Evolutionary conservation across 2,888 invertebrate species (phyloP).

Genomic region (Cephonodes hylas): DNA sequence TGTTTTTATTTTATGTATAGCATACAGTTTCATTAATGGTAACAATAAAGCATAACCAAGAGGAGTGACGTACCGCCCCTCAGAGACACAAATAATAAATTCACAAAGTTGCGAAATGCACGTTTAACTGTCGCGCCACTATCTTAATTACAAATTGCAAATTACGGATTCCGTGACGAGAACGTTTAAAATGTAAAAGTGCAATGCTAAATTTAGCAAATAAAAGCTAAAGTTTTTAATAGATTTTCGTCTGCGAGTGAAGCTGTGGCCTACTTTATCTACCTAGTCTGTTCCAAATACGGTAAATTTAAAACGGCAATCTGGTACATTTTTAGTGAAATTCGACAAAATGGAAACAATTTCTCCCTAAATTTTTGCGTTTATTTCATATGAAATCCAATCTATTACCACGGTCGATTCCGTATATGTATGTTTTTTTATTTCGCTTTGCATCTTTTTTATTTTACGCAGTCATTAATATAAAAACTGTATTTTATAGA

Average conservation of each 20-base stretch:
- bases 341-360: constrained; percentile 8
- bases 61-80: neutral
- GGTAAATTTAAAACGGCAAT: constrained; percentile 34
- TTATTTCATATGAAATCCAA: neutral
- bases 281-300: constrained; percentile 32
- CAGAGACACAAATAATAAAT: constrained; percentile 6
- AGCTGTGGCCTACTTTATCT: constrained; percentile 33
- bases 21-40: neutral
- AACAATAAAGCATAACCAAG: neutral
- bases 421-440: neutral
- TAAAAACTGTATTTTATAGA: too few relatives aligned
- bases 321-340: constrained; percentile 8
- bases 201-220: constrained; percentile 9
- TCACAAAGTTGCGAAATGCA: constrained; percentile 5
- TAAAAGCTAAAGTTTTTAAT: constrained; percentile 18
- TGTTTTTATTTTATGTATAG: too few relatives aligned
- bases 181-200: constrained; percentile 8
- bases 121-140: constrained; percentile 3
- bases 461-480: too few relatives aligned
- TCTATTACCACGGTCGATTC: neutral
- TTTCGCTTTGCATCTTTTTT: neutral
- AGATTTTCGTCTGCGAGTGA: constrained; percentile 21
- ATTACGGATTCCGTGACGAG: constrained; percentile 6
- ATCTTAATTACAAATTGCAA: constrained; percentile 11
- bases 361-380: neutral